Percentiles rank a stretch among this genome's conserved stretches.
These are phyloP conservation scores for Phlogophora meticulosa DNA, from an alignment of 2,888 invertebrate species.

Conservation along the genomic window DNA sequence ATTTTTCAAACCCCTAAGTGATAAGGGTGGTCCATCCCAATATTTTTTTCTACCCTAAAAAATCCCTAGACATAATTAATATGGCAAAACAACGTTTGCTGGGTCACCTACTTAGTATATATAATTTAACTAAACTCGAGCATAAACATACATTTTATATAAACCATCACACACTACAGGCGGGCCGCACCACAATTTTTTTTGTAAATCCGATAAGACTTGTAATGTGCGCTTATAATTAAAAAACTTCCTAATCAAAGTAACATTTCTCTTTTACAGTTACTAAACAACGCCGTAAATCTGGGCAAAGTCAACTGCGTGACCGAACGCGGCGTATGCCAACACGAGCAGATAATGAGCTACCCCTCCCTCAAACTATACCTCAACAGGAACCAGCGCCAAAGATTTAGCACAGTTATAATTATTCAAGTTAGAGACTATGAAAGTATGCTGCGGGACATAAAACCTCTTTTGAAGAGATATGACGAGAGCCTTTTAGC, in stretches of 20 bases:
- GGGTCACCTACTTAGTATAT: no score
- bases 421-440: constrained; percentile 76
- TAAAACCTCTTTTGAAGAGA: constrained; percentile 75
- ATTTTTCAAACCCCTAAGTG: no score
- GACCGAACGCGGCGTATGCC: constrained; percentile 82
- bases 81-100: no score
- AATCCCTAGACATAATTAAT: no score
- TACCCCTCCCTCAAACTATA: constrained; percentile 85
- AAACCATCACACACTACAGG: no score
- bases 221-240: no score
- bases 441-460: constrained; percentile 71
- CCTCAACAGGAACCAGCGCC: constrained; percentile 73
- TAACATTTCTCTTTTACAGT: constrained; percentile 69
- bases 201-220: no score
- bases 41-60: no score
- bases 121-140: no score
- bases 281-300: constrained; percentile 79
- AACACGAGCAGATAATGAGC: constrained; percentile 82
- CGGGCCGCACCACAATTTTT: no score
- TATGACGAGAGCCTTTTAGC: constrained; percentile 74
- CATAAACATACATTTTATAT: no score
- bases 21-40: no score
- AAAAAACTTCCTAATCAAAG: not conserved
- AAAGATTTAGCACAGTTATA: constrained; percentile 75
- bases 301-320: constrained; percentile 87